Percentiles rank a stretch among this genome's conserved stretches.
phyloP scores from a whole-genome alignment of 2,888 invertebrate genomes.

The Megaustenia siamemsis region DNA sequence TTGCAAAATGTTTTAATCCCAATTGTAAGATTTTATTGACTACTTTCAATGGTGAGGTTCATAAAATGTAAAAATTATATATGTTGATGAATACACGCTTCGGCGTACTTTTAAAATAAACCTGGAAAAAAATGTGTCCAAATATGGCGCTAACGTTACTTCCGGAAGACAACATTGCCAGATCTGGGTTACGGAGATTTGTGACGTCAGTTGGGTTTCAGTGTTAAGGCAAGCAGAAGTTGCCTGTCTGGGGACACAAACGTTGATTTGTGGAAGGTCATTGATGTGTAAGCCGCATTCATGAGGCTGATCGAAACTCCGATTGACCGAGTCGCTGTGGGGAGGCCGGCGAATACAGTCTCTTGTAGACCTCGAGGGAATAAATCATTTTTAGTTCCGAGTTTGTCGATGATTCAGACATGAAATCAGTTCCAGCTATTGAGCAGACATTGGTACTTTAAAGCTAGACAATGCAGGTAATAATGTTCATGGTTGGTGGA shows the following conservation, averaged over 20 bases:
- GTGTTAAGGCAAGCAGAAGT: slow-evolving; percentile 1
- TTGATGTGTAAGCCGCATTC: neutral
- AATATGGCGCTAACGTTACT: neutral
- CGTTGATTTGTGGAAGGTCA: slow-evolving; percentile 1
- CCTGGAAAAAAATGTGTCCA: neutral
- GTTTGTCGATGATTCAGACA: neutral
- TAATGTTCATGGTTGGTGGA: too few species aligned
- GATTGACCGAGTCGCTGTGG: neutral
- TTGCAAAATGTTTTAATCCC: too few species aligned
- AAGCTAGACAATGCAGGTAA: neutral
- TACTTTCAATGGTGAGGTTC: too few species aligned
- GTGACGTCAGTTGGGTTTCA: neutral
- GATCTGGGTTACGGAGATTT: neutral
- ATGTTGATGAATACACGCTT: too few species aligned
- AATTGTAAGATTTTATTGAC: too few species aligned
- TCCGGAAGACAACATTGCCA: neutral
- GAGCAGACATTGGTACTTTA: neutral
- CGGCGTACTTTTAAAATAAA: too few species aligned
- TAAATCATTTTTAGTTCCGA: neutral
- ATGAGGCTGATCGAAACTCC: neutral
- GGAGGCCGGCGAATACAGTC: neutral
- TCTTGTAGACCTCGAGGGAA: neutral
- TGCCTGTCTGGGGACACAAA: slow-evolving; percentile 5
- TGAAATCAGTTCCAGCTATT: neutral
- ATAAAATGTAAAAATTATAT: too few species aligned